Evolutionary conservation across 1,140 invertebrate genomes (phyloP).

Genomic region (Drosophila pruinosa): DNA sequence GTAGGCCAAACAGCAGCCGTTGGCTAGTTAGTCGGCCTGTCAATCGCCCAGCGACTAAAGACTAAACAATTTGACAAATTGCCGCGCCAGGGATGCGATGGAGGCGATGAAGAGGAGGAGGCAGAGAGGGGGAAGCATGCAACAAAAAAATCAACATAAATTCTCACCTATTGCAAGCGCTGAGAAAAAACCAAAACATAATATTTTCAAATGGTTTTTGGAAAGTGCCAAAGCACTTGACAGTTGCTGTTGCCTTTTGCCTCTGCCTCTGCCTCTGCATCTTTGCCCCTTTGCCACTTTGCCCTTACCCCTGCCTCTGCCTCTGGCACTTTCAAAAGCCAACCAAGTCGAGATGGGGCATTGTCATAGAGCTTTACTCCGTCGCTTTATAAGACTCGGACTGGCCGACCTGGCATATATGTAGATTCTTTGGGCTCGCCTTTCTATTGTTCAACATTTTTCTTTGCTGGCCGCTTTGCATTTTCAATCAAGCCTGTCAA

Average conservation of each 20-base stretch:
- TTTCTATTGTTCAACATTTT: constrained; percentile 53
- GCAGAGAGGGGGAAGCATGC: background rate
- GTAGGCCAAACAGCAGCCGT: constrained; percentile 61
- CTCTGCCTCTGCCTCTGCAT: background rate
- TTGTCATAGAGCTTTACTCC: constrained; percentile 57
- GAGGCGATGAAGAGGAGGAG: constrained; percentile 3
- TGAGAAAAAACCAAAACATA: constrained; percentile 35
- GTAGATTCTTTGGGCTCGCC: constrained; percentile 24
- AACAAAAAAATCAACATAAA: constrained; percentile 74
- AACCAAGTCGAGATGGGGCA: constrained; percentile 23
- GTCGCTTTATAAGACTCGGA: constrained; percentile 35
- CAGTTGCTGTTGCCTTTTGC: constrained; percentile 46
- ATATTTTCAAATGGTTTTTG: constrained; percentile 46
- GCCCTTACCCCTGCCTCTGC: background rate
- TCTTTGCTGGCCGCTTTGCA: constrained; percentile 62
- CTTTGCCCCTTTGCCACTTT: constrained; percentile 54
- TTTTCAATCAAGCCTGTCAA: constrained; percentile 81
- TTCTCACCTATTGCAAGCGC: constrained; percentile 68
- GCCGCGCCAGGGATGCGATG: constrained; percentile 24
- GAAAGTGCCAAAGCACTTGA: constrained; percentile 75
- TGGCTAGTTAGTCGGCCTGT: constrained; percentile 74
- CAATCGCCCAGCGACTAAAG: constrained; percentile 74
- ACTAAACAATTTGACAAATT: constrained; percentile 82
- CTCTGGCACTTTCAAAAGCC: constrained; percentile 43
- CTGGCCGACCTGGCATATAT: background rate